Conservation (phyloP, 2,888 invertebrate species). For the Phragmatobia fuliginosa region DNA sequence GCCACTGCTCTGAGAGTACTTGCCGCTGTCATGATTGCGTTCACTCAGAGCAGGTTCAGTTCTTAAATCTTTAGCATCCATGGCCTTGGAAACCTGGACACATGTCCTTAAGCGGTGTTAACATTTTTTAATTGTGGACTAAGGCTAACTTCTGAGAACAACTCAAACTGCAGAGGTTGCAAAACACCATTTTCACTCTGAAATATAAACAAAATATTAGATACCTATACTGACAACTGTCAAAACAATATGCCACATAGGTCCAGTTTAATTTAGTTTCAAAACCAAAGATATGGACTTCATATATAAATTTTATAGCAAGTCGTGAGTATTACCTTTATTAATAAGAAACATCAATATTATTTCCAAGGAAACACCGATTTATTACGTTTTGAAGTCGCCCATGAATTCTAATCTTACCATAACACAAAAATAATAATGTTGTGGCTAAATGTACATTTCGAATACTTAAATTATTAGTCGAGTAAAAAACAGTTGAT, state of each 20-base stretch:
- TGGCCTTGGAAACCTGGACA: slow-evolving; percentile 66
- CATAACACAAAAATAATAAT: slow-evolving; percentile 36
- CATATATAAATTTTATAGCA: slow-evolving; percentile 33
- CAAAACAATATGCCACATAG: slow-evolving; percentile 84
- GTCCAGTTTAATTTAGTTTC: slow-evolving; percentile 44
- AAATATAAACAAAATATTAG: slow-evolving; percentile 83
- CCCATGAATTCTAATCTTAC: slow-evolving; percentile 67
- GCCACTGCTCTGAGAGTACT: slow-evolving; percentile 70
- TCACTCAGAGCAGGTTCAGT: slow-evolving; percentile 72
- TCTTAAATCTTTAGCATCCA: slow-evolving; percentile 82
- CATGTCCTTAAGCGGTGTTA: slow-evolving; percentile 62
- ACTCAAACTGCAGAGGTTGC: slow-evolving; percentile 48
- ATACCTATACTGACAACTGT: slow-evolving; percentile 77
- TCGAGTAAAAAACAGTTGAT: slow-evolving; percentile 3
- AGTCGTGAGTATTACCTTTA: slow-evolving; percentile 63
- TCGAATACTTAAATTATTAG: background rate
- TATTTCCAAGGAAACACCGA: slow-evolving; percentile 86
- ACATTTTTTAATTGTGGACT: slow-evolving; percentile 66
- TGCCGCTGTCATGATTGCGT: slow-evolving; percentile 76
- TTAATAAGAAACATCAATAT: slow-evolving; percentile 75
- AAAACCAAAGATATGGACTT: slow-evolving; percentile 29
- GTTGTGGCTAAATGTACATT: background rate
- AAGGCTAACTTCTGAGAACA: slow-evolving; percentile 43
- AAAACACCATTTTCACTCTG: slow-evolving; percentile 71
- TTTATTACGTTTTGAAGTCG: slow-evolving; percentile 78